These are phyloP conservation scores for Gryon sp. DNA, from an alignment of 1,140 invertebrate genomes.

Conservation along the genomic window DNA sequence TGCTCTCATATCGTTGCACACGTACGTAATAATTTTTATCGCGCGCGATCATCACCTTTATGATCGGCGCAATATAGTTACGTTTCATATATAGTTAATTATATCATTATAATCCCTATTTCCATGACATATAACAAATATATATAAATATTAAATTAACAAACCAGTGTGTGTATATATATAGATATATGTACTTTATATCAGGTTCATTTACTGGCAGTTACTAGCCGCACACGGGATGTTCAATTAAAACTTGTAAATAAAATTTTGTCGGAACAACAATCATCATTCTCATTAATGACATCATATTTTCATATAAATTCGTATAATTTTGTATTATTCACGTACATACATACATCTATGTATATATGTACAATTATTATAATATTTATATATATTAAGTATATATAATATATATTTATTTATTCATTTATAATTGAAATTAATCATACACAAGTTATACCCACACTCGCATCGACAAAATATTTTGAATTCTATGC, in stretches of 20 bases:
- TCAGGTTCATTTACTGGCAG: constrained; percentile 25
- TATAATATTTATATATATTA: background rate
- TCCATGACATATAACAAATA: constrained; percentile 57
- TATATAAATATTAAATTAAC: constrained; percentile 58
- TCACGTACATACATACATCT: background rate
- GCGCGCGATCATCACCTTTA: constrained; percentile 34
- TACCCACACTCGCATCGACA: constrained; percentile 58
- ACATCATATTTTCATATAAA: background rate
- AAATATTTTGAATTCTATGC: constrained; percentile 67
- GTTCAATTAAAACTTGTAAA: constrained; percentile 16
- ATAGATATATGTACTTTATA: constrained; percentile 45
- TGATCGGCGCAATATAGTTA: constrained; percentile 44
- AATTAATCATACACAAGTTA: constrained; percentile 31
- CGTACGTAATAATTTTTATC: constrained; percentile 35
- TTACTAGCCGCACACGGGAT: constrained; percentile 6
- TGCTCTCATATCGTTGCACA: constrained; percentile 54
- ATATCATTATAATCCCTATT: constrained; percentile 24
- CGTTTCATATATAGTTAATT: constrained; percentile 24
- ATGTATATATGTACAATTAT: background rate
- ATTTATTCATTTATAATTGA: constrained; percentile 34
- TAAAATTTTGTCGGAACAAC: constrained; percentile 13
- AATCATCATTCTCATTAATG: constrained; percentile 19
- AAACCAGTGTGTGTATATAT: constrained; percentile 34
- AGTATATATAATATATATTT: constrained; percentile 4
- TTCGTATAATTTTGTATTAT: background rate